Evolutionary conservation across 2,113 vertebrate genomes (phyloP).

Genomic region (Oreochromis tanganicae): DNA sequence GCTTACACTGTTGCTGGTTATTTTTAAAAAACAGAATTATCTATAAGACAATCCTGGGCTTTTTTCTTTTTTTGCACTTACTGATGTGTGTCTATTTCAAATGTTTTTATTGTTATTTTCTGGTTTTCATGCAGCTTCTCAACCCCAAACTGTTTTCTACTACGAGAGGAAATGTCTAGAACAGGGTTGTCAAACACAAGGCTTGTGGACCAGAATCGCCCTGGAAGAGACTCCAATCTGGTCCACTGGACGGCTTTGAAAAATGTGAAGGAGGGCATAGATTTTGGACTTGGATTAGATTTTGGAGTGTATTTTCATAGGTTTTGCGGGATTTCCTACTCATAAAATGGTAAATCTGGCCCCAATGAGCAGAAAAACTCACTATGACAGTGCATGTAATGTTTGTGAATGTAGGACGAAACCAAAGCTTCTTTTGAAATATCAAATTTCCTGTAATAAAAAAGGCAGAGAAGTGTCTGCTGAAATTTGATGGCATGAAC

Average conservation of each 20-base stretch:
- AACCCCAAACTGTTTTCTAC: neutral
- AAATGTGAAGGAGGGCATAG: neutral
- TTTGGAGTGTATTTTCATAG: neutral
- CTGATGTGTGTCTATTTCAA: neutral
- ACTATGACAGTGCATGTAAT: neutral
- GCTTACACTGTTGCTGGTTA: neutral
- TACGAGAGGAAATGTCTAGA: neutral
- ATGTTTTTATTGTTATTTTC: neutral
- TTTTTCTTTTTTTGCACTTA: neutral
- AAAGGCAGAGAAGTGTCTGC: neutral
- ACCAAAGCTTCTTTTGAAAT: neutral
- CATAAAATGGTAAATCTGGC: neutral
- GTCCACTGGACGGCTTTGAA: neutral
- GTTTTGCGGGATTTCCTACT: neutral
- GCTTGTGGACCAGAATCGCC: rapidly evolving
- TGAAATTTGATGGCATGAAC: neutral
- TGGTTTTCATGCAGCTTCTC: neutral
- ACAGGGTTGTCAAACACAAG: neutral
- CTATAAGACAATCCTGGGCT: rapidly evolving
- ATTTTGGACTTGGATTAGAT: neutral
- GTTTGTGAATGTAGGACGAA: neutral
- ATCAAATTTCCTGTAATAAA: neutral
- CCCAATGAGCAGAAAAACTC: neutral
- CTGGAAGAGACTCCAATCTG: neutral
- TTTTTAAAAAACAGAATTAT: neutral